Conservation (phyloP, 2,797 vertebrate species). For the Coilia nasus region DNA sequence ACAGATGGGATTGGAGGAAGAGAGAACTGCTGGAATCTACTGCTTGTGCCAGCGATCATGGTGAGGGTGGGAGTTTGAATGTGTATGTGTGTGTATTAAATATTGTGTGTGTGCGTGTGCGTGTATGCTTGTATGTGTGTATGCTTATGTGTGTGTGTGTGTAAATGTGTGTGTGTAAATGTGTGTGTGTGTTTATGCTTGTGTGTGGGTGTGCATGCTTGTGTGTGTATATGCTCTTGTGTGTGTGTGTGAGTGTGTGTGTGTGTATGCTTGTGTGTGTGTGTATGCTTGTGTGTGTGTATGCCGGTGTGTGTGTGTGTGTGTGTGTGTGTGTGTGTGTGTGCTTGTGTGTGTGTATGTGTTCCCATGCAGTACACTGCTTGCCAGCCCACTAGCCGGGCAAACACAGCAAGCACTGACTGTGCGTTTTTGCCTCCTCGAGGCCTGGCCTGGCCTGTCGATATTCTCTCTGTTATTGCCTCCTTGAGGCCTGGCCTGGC, state of each 20-base stretch:
- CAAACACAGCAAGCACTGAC: not conserved
- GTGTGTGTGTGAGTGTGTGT: not conserved
- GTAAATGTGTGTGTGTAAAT: too few relatives aligned
- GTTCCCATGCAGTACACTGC: not conserved
- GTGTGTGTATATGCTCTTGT: not conserved
- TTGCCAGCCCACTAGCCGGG: not conserved
- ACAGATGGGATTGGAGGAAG: conserved; percentile 71
- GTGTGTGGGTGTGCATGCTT: not conserved
- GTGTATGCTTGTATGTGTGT: not conserved
- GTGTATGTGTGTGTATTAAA: not conserved
- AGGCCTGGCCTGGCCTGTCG: not conserved
- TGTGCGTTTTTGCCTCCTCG: not conserved
- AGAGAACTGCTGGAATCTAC: conserved; percentile 56
- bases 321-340: not conserved
- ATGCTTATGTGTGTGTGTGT: not conserved
- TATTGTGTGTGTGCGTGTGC: conserved; percentile 23
- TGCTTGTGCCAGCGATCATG: conserved; percentile 54
- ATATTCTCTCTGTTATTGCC: not conserved
- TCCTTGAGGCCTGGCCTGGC: not conserved
- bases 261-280: not conserved
- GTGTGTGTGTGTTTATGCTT: not conserved
- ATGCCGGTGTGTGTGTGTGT: not conserved
- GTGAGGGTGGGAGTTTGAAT: conserved; percentile 27
- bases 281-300: not conserved
- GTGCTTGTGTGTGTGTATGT: not conserved